Evolutionary conservation across 2,888 invertebrate genomes (phyloP).

Genomic region (Eurois occulta): DNA sequence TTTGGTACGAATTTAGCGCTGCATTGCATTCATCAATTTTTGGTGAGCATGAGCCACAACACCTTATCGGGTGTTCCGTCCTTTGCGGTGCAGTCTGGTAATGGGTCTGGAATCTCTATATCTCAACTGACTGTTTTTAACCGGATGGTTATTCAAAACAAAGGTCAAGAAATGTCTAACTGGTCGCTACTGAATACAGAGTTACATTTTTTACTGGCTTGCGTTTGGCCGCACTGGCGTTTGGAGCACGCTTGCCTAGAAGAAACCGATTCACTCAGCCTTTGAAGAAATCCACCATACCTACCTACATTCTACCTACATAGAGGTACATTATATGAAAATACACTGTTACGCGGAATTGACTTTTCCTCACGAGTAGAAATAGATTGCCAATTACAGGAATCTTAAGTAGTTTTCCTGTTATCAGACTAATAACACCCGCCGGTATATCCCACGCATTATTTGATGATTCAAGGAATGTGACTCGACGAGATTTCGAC

Average conservation of each 20-base stretch:
- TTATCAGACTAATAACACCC: background rate
- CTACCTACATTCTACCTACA: no score
- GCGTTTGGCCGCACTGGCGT: no score
- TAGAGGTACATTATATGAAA: background rate
- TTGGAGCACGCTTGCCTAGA: no score
- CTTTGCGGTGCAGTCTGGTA: background rate
- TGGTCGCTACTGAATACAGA: background rate
- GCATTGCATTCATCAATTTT: no score
- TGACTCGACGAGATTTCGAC: background rate
- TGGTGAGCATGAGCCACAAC: background rate
- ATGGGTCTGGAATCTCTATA: background rate
- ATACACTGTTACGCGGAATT: background rate
- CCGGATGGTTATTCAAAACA: background rate
- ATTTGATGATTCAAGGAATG: background rate
- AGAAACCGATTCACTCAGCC: no score
- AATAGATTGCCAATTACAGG: slow-evolving; percentile 2
- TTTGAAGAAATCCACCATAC: no score
- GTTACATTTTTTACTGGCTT: no score
- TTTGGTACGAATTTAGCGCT: background rate
- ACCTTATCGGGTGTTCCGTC: background rate
- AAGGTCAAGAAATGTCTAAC: background rate
- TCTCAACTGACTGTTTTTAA: background rate
- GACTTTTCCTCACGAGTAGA: background rate
- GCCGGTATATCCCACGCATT: background rate
- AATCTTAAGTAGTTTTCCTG: background rate